Evolutionary conservation across 92 coral and sea anemone genomes (phyloP), one percentile per base, ranked within the genome.

Genomic region (Virgularia gustaviana): DNA sequence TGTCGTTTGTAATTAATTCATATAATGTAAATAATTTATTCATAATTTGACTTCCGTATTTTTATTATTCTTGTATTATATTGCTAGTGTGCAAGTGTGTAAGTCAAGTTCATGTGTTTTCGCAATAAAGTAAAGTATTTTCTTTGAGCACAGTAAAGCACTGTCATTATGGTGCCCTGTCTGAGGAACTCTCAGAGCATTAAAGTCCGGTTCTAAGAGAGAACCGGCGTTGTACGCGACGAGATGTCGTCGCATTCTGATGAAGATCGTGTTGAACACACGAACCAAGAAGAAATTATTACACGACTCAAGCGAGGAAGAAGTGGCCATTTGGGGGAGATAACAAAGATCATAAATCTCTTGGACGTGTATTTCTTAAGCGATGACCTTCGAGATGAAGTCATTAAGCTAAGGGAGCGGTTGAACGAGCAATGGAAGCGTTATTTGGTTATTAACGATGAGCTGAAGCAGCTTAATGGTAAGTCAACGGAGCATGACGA

Each of bases 321-420:
- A 30, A 63, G 82, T 19, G 86, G 86, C 42, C 78, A 77, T 76
- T 63, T 67, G 16, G 61, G 86, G 23, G 82, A 82, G 51, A 76
- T 81, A 45, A 77, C 86, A 9, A 82, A 67, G 45, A 44, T 76
- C n/a, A 34, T 49, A 0, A 49, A 38, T 10, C 63, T 43, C n/a
- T 54, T 80, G 27, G 79, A 80, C 43, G 73, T 37, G 70, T 54
- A 57, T 55, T 32, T 63, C 24, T 42, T 54, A 42, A 76, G 74
- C 55, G 68, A 66, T 53, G 39, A 57, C 68, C 19, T 65, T 70
- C 36, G 55, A 43, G 54, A 53, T 27, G 68, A 72, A 56, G 78
- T 72, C 19, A 44, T 35, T 10, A 25, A 18, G 10, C 55, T 45
- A 12, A 60, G 55, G 15, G 44, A 71, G 37, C 60, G 68, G 11